Evolutionary conservation across 1,140 invertebrate species (phyloP).

Genomic region (Chlorops oryzae): DNA sequence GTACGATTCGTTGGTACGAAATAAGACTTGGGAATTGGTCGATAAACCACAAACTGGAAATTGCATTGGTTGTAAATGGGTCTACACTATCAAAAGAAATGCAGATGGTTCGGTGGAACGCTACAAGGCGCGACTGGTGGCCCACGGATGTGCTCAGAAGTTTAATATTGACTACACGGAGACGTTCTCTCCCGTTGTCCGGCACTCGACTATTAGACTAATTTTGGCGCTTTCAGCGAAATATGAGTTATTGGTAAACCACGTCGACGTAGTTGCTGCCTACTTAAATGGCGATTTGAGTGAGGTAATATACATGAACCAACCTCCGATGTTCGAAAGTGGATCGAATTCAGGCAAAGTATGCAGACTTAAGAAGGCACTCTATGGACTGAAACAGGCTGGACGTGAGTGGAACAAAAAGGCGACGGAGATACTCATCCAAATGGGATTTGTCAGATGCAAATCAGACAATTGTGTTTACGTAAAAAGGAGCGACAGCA

Average conservation of each 20-base stretch:
- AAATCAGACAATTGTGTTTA: too few species aligned
- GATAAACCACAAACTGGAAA: too few species aligned
- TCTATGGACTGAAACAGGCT: constrained; percentile 39
- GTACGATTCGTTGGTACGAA: too few species aligned
- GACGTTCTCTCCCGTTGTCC: constrained; percentile 34
- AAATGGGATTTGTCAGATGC: constrained; percentile 7
- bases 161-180: constrained; percentile 38
- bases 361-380: constrained; percentile 29
- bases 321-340: constrained; percentile 6
- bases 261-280: constrained; percentile 14
- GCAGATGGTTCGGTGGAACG: constrained; percentile 20
- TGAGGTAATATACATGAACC: constrained; percentile 12
- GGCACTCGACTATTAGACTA: constrained; percentile 12
- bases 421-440: constrained; percentile 15
- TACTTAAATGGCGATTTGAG: constrained; percentile 14
- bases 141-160: constrained; percentile 27
- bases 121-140: constrained; percentile 44
- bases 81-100: constrained; percentile 37
- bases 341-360: constrained; percentile 23
- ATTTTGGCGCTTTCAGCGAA: constrained; percentile 7
- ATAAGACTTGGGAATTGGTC: too few species aligned
- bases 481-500: too few species aligned
- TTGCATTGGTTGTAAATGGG: too few species aligned
- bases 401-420: constrained; percentile 31
- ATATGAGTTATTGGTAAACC: constrained; percentile 8